phyloP scores from a whole-genome alignment of 1,140 invertebrate species.

The Tetramorium parvispinum region DNA sequence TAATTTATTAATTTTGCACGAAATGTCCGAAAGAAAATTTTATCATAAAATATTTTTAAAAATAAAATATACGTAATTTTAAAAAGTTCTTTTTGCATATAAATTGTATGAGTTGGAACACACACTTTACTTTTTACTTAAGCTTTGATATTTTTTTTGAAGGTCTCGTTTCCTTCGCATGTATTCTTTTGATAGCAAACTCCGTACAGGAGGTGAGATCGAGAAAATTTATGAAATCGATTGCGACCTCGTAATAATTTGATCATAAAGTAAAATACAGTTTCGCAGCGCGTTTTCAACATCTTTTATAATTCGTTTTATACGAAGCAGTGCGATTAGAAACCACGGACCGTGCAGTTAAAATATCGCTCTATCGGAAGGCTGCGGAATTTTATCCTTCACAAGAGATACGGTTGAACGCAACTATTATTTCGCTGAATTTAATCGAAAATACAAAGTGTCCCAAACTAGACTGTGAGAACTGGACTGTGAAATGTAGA shows the following conservation, averaged over 20 bases:
- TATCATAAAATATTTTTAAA: neutral
- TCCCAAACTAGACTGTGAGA: too few relatives aligned
- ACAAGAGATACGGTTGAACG: constrained; percentile 6
- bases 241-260: constrained; percentile 23
- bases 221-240: constrained; percentile 25
- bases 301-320: neutral
- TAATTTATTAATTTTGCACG: neutral
- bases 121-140: neutral
- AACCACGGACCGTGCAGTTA: neutral
- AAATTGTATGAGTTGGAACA: neutral
- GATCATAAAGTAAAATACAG: neutral
- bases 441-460: neutral
- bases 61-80: neutral
- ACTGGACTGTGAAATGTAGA: too few relatives aligned
- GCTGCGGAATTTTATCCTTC: constrained; percentile 17
- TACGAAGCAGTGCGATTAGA: neutral
- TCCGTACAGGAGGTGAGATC: neutral
- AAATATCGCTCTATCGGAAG: constrained; percentile 9
- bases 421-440: neutral
- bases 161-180: neutral
- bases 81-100: neutral
- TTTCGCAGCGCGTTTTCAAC: constrained; percentile 2
- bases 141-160: neutral
- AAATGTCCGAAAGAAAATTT: neutral
- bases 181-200: neutral